phyloP scores from a whole-genome alignment of 2,888 invertebrate genomes.

The Actias luna region DNA sequence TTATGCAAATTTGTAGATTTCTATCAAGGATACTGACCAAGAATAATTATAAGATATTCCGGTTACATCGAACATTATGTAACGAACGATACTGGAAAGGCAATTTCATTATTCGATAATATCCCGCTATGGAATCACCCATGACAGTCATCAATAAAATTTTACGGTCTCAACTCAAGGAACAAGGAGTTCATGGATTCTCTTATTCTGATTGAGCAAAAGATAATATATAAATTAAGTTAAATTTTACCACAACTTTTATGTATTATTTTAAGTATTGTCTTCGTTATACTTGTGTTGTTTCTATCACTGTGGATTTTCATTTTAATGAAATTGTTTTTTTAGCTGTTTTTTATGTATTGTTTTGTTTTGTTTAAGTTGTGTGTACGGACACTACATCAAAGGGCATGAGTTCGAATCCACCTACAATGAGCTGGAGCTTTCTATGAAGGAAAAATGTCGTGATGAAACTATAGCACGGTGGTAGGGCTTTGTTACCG shows the following conservation, averaged over 20 bases:
- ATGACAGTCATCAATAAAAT: conserved; percentile 70
- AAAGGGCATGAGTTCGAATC: too few species aligned
- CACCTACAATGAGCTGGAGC: too few species aligned
- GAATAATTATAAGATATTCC: conserved; percentile 77
- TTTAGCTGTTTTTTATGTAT: too few species aligned
- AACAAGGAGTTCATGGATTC: conserved; percentile 60
- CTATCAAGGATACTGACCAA: conserved; percentile 64
- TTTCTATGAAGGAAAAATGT: too few species aligned
- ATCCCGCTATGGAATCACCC: conserved; percentile 51
- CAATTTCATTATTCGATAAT: conserved; percentile 60
- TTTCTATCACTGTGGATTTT: too few species aligned
- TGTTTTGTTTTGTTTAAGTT: too few species aligned
- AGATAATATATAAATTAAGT: conserved; percentile 32
- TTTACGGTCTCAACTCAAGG: conserved; percentile 61
- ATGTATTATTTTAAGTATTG: not conserved
- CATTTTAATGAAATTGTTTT: not conserved
- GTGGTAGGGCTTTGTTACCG: too few species aligned
- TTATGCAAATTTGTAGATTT: conserved; percentile 66
- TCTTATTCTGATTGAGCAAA: conserved; percentile 46
- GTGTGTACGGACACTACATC: too few species aligned
- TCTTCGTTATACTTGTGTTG: not conserved
- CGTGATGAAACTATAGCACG: too few species aligned
- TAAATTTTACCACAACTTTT: conserved; percentile 21
- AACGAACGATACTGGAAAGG: conserved; percentile 46
- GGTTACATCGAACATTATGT: conserved; percentile 72